Conservation (phyloP, 35 echinoderm and acorn worm species). For the Heliocidaris tuberculata region DNA sequence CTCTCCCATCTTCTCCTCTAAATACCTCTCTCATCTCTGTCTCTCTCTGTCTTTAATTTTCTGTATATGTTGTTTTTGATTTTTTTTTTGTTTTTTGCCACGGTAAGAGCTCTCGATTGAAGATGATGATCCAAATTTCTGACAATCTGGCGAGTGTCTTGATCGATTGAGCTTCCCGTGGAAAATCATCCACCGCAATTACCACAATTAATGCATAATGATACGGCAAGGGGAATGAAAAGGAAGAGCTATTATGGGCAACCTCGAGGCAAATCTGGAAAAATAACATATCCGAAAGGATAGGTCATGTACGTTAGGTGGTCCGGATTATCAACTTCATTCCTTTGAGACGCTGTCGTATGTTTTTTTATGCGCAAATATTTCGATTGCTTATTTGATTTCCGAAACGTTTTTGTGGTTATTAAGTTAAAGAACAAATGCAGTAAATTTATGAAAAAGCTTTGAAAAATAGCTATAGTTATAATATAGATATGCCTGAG, state of each 20-base stretch:
- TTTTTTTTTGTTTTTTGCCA: background rate
- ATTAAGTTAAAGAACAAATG: no score
- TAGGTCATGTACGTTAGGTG: background rate
- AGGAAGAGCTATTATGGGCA: background rate
- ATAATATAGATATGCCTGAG: no score
- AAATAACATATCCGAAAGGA: background rate
- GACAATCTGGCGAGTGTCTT: background rate
- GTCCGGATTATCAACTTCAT: background rate
- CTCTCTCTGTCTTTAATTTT: background rate
- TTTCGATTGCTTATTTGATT: no score
- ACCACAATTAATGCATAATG: constrained; percentile 5
- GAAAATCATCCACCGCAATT: background rate
- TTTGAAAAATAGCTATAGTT: no score
- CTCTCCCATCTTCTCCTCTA: background rate
- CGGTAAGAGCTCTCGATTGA: background rate
- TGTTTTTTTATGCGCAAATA: background rate
- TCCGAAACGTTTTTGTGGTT: no score
- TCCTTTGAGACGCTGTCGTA: background rate
- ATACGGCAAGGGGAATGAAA: background rate
- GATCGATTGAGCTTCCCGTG: background rate
- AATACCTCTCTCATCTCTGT: background rate
- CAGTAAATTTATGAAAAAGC: no score
- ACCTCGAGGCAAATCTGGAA: background rate
- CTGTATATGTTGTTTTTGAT: background rate
- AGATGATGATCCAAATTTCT: background rate